Evolutionary conservation across 2,113 vertebrate species (phyloP), one percentile per base, ranked within the genome.

Genomic region (Tupaia chinensis): DNA sequence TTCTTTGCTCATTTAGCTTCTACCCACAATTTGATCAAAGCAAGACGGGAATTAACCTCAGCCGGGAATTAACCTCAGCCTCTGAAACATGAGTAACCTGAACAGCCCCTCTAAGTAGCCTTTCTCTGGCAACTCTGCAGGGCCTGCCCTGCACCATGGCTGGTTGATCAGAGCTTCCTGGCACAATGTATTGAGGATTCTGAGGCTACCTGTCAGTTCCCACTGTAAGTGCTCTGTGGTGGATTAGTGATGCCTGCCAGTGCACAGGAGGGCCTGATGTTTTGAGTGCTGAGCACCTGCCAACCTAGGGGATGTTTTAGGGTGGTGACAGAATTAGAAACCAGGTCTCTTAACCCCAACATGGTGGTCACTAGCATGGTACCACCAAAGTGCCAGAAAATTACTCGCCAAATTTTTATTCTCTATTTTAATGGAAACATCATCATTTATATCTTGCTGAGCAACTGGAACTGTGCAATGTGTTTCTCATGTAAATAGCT

Each of bases 51-150:
- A 12, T 16, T 13, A 19, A 6, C 81, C 53, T 68, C 60, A 3
- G 27, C 4, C 6, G n/a, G n/a, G n/a, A n/a, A n/a, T n/a, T n/a
- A n/a, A n/a, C n/a, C n/a, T n/a, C n/a, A n/a, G n/a, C n/a, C n/a
- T 0, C 1, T 32, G 54, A 70, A 27, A 63, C 65, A 25, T 15
- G 12, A 72, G 58, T n/a, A 83, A 25, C 7, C 8, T 73, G 53
- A 29, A 15, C 25, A 32, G 25, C 0, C 23, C 13, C 20, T 0
- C 34, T 0, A 27, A 0, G 0, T 25, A 0, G 19, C 60, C n/a
- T 2, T 10, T 63, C 44, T 12, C 23, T 19, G 32, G 63, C 20
- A 25, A 32, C 69, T 91, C 66, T 19, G 11, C 61, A 32, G 19
- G 72, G 44, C 83, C 74, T 53, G 8, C 29, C 44, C 61, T 25